phyloP scores from a whole-genome alignment of 2,888 invertebrate species.

The Sesia apiformis region DNA sequence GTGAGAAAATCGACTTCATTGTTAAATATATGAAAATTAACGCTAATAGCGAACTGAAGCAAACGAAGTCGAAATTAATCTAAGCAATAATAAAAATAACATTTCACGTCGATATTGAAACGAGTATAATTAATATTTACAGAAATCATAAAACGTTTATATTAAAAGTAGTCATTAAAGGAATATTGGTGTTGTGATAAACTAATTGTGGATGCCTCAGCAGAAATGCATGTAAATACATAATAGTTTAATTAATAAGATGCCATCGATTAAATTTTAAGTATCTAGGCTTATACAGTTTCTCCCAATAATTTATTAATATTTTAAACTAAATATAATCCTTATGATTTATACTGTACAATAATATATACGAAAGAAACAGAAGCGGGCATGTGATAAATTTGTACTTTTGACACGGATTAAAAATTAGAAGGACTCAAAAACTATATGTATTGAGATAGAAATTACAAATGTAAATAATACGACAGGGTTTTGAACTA shows the following conservation, averaged over 20 bases:
- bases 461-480: too few relatives aligned
- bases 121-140: conserved; percentile 7
- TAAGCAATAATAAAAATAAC: not conserved
- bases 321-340: too few relatives aligned
- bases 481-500: too few relatives aligned
- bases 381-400: too few relatives aligned
- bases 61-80: not conserved
- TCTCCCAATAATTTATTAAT: too few relatives aligned
- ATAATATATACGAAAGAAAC: too few relatives aligned
- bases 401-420: too few relatives aligned
- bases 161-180: not conserved
- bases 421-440: too few relatives aligned
- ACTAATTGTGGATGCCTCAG: not conserved
- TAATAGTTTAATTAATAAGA: conserved; percentile 2
- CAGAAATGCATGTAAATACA: conserved; percentile 1
- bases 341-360: too few relatives aligned
- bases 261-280: conserved; percentile 2
- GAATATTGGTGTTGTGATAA: not conserved
- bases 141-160: conserved; percentile 2
- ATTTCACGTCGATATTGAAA: conserved; percentile 6
- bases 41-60: conserved; percentile 2
- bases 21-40: conserved; percentile 11
- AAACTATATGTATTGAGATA: too few relatives aligned
- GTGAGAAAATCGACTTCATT: conserved; percentile 31
- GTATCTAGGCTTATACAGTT: conserved; percentile 5